Percentiles rank a stretch among this genome's conserved stretches.
Conservation (phyloP, 2,113 vertebrate species). For the Rhabdomys dilectus region DNA sequence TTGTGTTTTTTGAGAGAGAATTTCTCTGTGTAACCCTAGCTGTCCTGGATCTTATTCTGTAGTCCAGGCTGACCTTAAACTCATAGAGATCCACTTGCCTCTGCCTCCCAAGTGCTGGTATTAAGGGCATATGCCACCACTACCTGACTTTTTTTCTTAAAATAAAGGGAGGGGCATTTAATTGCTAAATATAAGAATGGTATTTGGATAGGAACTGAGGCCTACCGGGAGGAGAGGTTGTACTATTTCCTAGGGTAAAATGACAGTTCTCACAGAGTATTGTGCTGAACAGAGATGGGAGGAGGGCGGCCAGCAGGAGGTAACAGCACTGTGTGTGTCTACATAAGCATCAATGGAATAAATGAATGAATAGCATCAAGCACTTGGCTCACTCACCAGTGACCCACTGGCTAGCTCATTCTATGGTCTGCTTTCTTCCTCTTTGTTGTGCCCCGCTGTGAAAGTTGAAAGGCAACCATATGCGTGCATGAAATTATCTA, state of each 20-base stretch:
- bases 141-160: background rate
- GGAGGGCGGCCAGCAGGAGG: background rate
- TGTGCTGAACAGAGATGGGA: background rate
- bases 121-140: background rate
- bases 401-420: background rate
- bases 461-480: background rate
- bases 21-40: background rate
- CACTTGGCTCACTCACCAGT: background rate
- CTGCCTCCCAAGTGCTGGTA: background rate
- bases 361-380: background rate
- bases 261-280: background rate
- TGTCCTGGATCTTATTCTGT: background rate
- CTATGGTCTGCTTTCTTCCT: background rate
- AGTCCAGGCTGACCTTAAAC: background rate
- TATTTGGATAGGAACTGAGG: background rate
- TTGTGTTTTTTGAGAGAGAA: background rate
- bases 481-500: background rate
- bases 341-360: background rate
- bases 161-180: background rate
- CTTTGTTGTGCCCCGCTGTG: background rate
- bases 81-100: background rate
- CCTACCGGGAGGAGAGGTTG: background rate
- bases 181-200: conserved; percentile 22
- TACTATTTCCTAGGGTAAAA: background rate
- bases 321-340: background rate